Percentiles rank a stretch among this genome's conserved stretches.
These are phyloP conservation scores for Teleogryllus oceanicus DNA, from an alignment of 2,888 invertebrate species.

Conservation along the genomic window DNA sequence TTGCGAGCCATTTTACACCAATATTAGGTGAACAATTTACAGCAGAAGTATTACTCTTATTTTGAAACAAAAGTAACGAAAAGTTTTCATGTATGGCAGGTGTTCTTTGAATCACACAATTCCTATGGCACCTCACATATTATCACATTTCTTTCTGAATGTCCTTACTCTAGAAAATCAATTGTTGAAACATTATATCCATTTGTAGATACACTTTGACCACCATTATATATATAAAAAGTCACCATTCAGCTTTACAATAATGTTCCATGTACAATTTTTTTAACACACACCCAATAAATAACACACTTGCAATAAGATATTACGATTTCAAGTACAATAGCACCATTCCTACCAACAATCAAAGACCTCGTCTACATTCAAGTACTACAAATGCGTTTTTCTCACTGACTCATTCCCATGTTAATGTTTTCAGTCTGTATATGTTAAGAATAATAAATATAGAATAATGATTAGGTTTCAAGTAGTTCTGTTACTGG, in stretches of 20 bases:
- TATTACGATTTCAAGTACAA: conserved; percentile 30
- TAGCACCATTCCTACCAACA: conserved; percentile 34
- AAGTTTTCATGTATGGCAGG: background rate
- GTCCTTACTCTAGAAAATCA: background rate
- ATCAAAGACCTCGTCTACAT: conserved; percentile 12
- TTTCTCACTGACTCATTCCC: background rate
- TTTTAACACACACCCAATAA: conserved; percentile 32
- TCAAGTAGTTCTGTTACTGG: conserved; percentile 23
- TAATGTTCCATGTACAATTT: conserved; percentile 29
- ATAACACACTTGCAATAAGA: conserved; percentile 29
- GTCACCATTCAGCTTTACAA: conserved; percentile 29
- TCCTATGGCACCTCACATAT: conserved; percentile 29
- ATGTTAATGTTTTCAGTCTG: conserved; percentile 24
- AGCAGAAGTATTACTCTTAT: too few relatives aligned
- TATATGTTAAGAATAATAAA: conserved; percentile 23
- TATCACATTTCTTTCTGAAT: conserved; percentile 28
- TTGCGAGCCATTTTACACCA: conserved; percentile 10
- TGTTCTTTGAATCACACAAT: conserved; percentile 12
- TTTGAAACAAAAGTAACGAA: background rate
- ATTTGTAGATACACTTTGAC: background rate
- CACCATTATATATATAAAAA: conserved; percentile 24
- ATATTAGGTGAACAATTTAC: background rate
- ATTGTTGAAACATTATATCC: background rate
- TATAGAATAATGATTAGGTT: background rate
- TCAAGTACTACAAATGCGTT: conserved; percentile 27